phyloP scores from a whole-genome alignment of 2,113 vertebrate species.

The Tringa solitaria region DNA sequence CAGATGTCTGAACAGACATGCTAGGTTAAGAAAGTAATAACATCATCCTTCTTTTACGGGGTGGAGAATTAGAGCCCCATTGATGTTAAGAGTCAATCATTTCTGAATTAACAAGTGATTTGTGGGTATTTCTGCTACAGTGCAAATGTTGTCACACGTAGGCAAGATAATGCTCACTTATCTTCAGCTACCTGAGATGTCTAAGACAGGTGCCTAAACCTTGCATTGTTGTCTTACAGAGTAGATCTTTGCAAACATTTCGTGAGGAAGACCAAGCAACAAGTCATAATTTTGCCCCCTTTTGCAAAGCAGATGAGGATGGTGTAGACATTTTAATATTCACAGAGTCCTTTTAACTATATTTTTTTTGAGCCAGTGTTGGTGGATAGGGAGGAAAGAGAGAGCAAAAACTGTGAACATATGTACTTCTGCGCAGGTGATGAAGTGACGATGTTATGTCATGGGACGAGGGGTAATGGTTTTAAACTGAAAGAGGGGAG shows the following conservation, averaged over 20 bases:
- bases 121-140: neutral
- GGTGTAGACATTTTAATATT: neutral
- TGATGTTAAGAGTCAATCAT: neutral
- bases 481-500: too few species aligned
- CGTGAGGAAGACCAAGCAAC: neutral
- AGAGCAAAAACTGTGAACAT: neutral
- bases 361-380: neutral
- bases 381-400: neutral
- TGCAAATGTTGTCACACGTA: neutral
- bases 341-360: neutral
- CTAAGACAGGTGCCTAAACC: neutral
- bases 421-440: neutral
- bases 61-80: neutral
- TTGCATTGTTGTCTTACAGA: neutral
- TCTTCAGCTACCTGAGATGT: neutral
- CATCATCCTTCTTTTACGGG: neutral
- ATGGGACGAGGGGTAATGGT: too few species aligned
- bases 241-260: neutral
- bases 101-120: neutral
- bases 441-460: neutral
- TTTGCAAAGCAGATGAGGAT: neutral
- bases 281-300: neutral
- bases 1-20: neutral
- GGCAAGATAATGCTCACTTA: neutral
- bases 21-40: neutral